A percentile compares a stretch with the other conserved stretches of the same genome.
These are phyloP conservation scores for Carassius carassius DNA, from an alignment of 2,113 vertebrate genomes.

Conservation along the genomic window DNA sequence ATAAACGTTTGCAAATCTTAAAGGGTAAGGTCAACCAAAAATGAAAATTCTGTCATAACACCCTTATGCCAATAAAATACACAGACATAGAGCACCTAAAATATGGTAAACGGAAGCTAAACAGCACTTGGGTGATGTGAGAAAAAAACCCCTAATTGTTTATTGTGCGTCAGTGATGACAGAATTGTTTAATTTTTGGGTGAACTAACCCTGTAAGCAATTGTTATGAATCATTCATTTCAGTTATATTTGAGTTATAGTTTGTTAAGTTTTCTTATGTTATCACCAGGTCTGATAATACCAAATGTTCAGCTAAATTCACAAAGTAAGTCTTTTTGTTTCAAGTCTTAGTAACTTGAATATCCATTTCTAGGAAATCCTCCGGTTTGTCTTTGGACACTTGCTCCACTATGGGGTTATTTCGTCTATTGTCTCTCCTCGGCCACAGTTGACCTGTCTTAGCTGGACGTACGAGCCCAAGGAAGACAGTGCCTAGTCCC, in stretches of 20 bases:
- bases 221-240: background rate
- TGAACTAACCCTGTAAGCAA: background rate
- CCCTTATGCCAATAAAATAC: background rate
- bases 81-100: background rate
- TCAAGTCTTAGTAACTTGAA: background rate
- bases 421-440: slow-evolving; percentile 48
- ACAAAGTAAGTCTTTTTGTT: slow-evolving; percentile 25
- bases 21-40: background rate
- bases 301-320: background rate
- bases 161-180: background rate
- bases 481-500: slow-evolving; percentile 81
- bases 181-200: background rate
- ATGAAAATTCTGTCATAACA: background rate
- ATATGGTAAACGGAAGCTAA: background rate
- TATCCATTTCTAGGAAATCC: slow-evolving; percentile 76
- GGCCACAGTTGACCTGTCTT: slow-evolving; percentile 76
- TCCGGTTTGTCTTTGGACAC: background rate
- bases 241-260: background rate
- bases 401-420: background rate
- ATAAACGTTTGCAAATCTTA: background rate
- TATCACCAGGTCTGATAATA: background rate
- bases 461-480: slow-evolving; percentile 86
- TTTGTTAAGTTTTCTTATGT: background rate
- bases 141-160: background rate
- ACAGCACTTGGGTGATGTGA: background rate